Percentiles rank a stretch among this genome's conserved stretches.
Conservation (phyloP, 2,888 invertebrate genomes). For the Deilephila elpenor region DNA sequence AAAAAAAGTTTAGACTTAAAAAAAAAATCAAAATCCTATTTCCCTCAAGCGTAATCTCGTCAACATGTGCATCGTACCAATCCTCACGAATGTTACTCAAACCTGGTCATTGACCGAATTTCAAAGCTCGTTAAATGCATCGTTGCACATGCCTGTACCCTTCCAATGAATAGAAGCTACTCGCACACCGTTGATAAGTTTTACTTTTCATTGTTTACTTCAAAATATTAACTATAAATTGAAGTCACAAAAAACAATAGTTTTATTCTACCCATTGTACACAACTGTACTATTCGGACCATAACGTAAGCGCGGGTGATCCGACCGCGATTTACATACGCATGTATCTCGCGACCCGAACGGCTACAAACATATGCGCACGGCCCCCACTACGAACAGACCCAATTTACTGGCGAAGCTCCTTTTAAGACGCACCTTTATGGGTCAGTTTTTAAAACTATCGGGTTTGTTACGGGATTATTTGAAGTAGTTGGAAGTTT, state of each 20-base stretch:
- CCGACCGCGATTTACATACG: constrained; percentile 47
- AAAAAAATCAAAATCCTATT: no score
- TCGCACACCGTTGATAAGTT: no score
- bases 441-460: not conserved
- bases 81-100: no score
- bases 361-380: not conserved
- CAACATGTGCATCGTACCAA: no score
- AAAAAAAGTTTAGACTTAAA: no score
- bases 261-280: not conserved
- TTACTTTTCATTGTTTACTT: no score
- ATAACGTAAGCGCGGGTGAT: constrained; percentile 32
- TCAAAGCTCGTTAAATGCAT: not conserved
- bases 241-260: not conserved
- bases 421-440: not conserved
- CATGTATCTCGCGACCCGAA: constrained; percentile 36
- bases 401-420: not conserved
- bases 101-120: no score
- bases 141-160: not conserved
- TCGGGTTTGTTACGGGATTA: not conserved
- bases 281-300: constrained; percentile 26
- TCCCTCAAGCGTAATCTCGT: no score
- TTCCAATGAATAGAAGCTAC: not conserved
- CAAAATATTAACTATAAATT: not conserved
- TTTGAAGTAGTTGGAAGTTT: no score
- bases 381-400: no score